Evolutionary conservation across 2,888 invertebrate genomes (phyloP).

Genomic region (Lochmaea capreae): DNA sequence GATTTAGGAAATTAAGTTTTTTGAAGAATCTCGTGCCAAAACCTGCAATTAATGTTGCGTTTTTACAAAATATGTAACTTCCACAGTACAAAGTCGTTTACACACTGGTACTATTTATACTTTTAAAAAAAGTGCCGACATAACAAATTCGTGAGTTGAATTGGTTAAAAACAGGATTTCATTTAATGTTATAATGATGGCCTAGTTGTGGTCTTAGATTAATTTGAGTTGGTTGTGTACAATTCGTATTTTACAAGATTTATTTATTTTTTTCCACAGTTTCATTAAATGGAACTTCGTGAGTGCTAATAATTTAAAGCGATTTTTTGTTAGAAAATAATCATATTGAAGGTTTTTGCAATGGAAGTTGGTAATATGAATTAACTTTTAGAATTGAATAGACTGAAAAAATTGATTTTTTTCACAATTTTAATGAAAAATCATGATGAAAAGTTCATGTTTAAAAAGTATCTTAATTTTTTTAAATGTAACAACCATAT

Average conservation of each 20-base stretch:
- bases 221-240: slow-evolving; percentile 32
- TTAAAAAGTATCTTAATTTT: no score
- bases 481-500: no score
- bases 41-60: not conserved
- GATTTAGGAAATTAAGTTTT: not conserved
- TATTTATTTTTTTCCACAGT: not conserved
- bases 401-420: no score
- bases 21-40: not conserved
- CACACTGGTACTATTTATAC: not conserved
- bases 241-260: slow-evolving; percentile 28
- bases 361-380: no score
- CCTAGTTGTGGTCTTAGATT: slow-evolving; percentile 14
- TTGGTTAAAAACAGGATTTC: slow-evolving; percentile 5
- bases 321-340: slow-evolving; percentile 4
- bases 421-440: no score
- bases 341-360: not conserved
- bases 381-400: no score
- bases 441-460: no score
- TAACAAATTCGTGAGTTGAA: slow-evolving; percentile 25
- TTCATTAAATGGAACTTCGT: slow-evolving; percentile 9
- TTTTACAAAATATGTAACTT: not conserved
- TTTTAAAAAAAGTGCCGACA: slow-evolving; percentile 28
- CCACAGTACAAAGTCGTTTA: not conserved
- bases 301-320: not conserved
- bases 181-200: slow-evolving; percentile 19